A percentile compares a stretch with the other conserved stretches of the same genome.
Evolutionary conservation across 1,140 invertebrate species (phyloP).

Genomic region (Anadara kagoshimensis): DNA sequence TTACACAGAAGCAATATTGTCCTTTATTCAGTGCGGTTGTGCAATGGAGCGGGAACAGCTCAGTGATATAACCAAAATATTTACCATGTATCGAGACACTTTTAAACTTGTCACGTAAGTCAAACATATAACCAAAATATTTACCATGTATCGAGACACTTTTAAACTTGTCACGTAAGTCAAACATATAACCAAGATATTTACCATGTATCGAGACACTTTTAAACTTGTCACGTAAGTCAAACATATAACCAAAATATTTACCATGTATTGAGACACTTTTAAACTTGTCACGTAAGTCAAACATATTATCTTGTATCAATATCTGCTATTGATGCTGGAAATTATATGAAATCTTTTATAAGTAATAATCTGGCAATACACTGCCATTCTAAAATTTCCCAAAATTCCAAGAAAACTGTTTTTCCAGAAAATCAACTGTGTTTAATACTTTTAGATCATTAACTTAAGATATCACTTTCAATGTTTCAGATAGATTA

Average conservation of each 20-base stretch:
- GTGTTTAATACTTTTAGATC: too few species aligned
- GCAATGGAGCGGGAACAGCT: slow-evolving; percentile 83
- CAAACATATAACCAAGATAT: slow-evolving; percentile 71
- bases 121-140: slow-evolving; percentile 71
- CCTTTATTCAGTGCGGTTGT: slow-evolving; percentile 86
- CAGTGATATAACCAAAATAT: slow-evolving; percentile 79
- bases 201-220: slow-evolving; percentile 89
- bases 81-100: slow-evolving; percentile 89
- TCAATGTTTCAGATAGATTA: too few species aligned
- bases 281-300: slow-evolving; percentile 85
- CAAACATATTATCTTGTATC: too few species aligned
- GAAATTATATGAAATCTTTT: too few species aligned
- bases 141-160: slow-evolving; percentile 89
- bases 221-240: slow-evolving; percentile 85
- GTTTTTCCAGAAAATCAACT: too few species aligned
- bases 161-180: slow-evolving; percentile 85
- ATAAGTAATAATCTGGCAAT: too few species aligned
- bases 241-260: slow-evolving; percentile 78
- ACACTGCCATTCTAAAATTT: too few species aligned
- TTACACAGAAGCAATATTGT: slow-evolving; percentile 87
- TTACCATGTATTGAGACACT: slow-evolving; percentile 89
- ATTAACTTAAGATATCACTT: too few species aligned
- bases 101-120: slow-evolving; percentile 85
- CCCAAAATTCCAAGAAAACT: too few species aligned
- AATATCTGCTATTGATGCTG: too few species aligned